Evolutionary conservation across 2,797 vertebrate genomes (phyloP).

Genomic region (Onychomys arenicola): DNA sequence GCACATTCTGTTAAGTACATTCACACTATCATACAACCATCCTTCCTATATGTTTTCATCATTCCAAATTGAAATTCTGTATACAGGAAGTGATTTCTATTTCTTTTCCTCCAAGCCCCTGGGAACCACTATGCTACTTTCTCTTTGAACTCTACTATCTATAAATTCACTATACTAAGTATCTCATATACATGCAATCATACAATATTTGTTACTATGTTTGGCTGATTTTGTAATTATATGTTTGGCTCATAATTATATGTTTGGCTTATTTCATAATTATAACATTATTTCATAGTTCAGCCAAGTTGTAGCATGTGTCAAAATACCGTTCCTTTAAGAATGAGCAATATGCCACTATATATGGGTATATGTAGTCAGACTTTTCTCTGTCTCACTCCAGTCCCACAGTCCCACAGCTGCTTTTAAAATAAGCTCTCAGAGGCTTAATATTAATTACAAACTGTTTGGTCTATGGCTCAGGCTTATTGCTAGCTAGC

Average conservation of each 20-base stretch:
- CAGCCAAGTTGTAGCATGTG: neutral
- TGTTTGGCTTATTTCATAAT: neutral
- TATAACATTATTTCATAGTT: neutral
- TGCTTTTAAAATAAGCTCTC: too few species aligned
- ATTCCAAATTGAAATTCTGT: neutral
- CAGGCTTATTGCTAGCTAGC: too few species aligned
- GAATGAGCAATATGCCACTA: neutral
- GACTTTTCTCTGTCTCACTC: too few species aligned
- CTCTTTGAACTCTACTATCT: neutral
- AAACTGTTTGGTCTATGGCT: too few species aligned
- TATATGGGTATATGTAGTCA: too few species aligned
- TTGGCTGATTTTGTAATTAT: neutral
- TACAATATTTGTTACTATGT: neutral
- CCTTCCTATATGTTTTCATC: neutral
- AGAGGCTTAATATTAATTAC: too few species aligned
- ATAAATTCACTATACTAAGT: neutral
- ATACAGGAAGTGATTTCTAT: neutral
- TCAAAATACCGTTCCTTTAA: conserved; percentile 25
- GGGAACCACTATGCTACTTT: neutral
- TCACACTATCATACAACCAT: neutral
- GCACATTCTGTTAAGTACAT: neutral
- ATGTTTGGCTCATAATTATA: neutral
- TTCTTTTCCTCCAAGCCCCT: neutral
- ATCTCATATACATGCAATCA: neutral
- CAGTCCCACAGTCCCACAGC: too few species aligned